Conservation (phyloP, 2,888 invertebrate species). For the Tenthredo livida region DNA sequence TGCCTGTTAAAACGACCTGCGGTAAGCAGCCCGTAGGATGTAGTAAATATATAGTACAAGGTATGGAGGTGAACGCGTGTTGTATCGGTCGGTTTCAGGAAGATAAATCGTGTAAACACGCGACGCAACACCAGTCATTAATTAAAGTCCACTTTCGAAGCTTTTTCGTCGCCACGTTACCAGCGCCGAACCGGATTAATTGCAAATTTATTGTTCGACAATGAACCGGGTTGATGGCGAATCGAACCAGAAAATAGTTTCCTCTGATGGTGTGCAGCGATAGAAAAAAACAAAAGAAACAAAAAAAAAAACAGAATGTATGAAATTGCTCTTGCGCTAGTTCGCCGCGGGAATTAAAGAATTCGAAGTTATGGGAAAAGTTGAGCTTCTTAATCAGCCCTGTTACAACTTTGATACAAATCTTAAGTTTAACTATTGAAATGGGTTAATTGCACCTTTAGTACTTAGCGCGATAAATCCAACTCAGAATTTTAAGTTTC, state of each 20-base stretch:
- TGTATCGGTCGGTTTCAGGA: constrained; percentile 33
- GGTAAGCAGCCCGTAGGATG: constrained; percentile 39
- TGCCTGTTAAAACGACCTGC: constrained; percentile 39
- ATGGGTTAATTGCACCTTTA: constrained; percentile 34
- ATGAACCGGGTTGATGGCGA: constrained; percentile 38
- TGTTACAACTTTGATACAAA: constrained; percentile 40
- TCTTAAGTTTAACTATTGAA: constrained; percentile 39
- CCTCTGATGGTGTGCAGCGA: background rate
- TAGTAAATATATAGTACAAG: constrained; percentile 22
- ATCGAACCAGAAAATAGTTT: constrained; percentile 11
- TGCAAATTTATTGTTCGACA: constrained; percentile 38
- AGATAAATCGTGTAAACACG: constrained; percentile 47
- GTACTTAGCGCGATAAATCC: constrained; percentile 24
- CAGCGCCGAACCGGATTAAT: constrained; percentile 39
- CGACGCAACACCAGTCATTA: constrained; percentile 34
- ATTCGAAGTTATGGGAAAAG: constrained; percentile 39
- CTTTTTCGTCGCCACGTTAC: constrained; percentile 44
- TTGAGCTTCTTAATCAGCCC: constrained; percentile 36
- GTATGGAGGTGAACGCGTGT: constrained; percentile 13
- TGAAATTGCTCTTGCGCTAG: background rate
- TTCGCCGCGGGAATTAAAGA: background rate
- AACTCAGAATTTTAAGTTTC: constrained; percentile 19
- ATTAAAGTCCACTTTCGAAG: constrained; percentile 42
- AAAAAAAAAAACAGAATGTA: background rate
- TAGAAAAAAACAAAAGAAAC: no score